A percentile compares a stretch with the other conserved stretches of the same genome.
Conservation (phyloP, 2,113 vertebrate species). For the Cryptomyrus ogoouensis region DNA sequence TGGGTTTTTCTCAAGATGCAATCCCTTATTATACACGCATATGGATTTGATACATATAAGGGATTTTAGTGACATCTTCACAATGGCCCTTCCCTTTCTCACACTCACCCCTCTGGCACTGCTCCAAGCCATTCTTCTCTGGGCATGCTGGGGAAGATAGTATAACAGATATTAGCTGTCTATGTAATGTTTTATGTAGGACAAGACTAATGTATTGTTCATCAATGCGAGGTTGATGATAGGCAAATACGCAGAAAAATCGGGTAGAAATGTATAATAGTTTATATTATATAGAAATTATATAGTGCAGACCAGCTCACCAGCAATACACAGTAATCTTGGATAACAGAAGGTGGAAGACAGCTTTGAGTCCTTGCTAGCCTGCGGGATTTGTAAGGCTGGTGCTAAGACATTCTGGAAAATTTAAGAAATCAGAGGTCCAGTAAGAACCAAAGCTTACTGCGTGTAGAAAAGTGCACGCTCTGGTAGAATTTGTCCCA, state of each 20-base stretch:
- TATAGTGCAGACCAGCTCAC: background rate
- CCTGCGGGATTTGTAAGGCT: background rate
- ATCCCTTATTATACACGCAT: background rate
- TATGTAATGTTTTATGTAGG: background rate
- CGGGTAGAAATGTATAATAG: background rate
- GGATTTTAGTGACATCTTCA: background rate
- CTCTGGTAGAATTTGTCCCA: conserved; percentile 55
- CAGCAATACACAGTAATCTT: background rate
- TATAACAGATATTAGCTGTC: background rate
- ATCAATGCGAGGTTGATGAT: background rate
- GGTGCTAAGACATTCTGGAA: background rate
- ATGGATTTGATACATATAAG: background rate
- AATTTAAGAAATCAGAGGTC: background rate
- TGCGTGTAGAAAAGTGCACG: conserved; percentile 51
- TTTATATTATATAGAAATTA: no score
- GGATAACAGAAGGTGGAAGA: background rate
- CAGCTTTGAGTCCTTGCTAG: background rate
- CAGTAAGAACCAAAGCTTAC: conserved; percentile 38
- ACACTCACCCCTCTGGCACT: conserved; percentile 54
- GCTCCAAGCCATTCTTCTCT: conserved; percentile 58
- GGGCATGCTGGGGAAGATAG: conserved; percentile 53
- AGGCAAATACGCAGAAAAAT: background rate
- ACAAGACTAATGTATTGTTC: background rate
- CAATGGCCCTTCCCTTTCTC: background rate
- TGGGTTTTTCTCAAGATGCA: background rate